Conservation (phyloP, 1,140 invertebrate species). For the Tetraneura akinire region DNA sequence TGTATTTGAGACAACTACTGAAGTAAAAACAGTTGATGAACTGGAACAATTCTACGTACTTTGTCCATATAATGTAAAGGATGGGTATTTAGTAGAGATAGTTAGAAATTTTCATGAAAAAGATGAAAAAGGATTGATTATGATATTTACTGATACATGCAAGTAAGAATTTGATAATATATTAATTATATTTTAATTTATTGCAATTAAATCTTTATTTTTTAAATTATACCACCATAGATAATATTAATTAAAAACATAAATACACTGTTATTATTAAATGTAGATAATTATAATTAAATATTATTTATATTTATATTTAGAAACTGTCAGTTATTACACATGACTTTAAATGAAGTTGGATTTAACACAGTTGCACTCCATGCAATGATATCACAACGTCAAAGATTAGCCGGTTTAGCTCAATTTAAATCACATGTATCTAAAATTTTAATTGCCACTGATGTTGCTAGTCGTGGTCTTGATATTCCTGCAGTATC, state of each 20-base stretch:
- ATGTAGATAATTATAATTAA: too few relatives aligned
- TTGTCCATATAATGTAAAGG: conserved; percentile 84
- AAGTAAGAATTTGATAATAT: conserved; percentile 66
- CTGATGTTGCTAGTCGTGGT: conserved; percentile 94
- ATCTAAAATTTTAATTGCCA: conserved; percentile 87
- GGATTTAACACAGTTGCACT: conserved; percentile 85
- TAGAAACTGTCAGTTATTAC: conserved; percentile 80
- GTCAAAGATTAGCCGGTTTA: conserved; percentile 75
- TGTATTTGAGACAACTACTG: conserved; percentile 69
- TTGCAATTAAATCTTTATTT: too few relatives aligned
- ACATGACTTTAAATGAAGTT: conserved; percentile 81
- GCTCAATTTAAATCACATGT: conserved; percentile 84
- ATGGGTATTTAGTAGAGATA: conserved; percentile 90
- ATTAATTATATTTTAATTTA: not conserved
- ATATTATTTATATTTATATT: conserved; percentile 53
- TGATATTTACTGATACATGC: conserved; percentile 93
- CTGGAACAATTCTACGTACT: conserved; percentile 89
- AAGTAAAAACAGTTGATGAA: conserved; percentile 79
- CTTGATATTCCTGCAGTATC: conserved; percentile 86
- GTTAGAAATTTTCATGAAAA: conserved; percentile 75
- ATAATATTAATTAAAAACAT: too few relatives aligned
- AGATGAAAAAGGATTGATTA: conserved; percentile 77
- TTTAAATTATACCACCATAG: too few relatives aligned
- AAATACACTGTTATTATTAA: too few relatives aligned
- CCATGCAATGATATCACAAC: conserved; percentile 83